A percentile compares a stretch with the other conserved stretches of the same genome.
phyloP scores from a whole-genome alignment of 2,888 invertebrate species.

The Meteorus cinctellus region DNA sequence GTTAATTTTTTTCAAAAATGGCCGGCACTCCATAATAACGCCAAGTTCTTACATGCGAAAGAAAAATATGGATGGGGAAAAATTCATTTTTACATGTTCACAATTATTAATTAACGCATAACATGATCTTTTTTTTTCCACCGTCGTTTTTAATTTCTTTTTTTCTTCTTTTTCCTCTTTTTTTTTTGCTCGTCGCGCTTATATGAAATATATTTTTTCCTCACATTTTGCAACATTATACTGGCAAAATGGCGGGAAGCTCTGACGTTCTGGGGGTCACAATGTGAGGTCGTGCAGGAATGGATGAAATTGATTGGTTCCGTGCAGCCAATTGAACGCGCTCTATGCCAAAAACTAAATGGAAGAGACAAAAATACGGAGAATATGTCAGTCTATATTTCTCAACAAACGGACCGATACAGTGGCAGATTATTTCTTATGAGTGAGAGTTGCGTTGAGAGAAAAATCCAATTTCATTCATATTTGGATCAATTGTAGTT shows the following conservation, averaged over 20 bases:
- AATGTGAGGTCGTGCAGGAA: background rate
- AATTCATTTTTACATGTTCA: background rate
- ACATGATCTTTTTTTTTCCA: background rate
- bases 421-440: background rate
- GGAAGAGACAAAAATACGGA: background rate
- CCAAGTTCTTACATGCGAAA: slow-evolving; percentile 9
- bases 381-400: background rate
- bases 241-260: slow-evolving; percentile 44
- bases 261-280: slow-evolving; percentile 37
- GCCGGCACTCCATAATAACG: slow-evolving; percentile 57
- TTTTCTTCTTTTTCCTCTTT: background rate
- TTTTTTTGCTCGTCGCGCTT: background rate
- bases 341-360: background rate
- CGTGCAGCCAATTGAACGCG: background rate
- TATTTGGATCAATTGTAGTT: background rate
- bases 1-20: slow-evolving; percentile 67
- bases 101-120: background rate
- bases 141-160: background rate
- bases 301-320: slow-evolving; percentile 28
- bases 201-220: background rate
- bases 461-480: background rate
- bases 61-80: background rate
- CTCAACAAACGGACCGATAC: background rate
- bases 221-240: slow-evolving; percentile 15
- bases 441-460: background rate